Evolutionary conservation across 1,140 invertebrate species (phyloP).

Genomic region (Apis cerana): DNA sequence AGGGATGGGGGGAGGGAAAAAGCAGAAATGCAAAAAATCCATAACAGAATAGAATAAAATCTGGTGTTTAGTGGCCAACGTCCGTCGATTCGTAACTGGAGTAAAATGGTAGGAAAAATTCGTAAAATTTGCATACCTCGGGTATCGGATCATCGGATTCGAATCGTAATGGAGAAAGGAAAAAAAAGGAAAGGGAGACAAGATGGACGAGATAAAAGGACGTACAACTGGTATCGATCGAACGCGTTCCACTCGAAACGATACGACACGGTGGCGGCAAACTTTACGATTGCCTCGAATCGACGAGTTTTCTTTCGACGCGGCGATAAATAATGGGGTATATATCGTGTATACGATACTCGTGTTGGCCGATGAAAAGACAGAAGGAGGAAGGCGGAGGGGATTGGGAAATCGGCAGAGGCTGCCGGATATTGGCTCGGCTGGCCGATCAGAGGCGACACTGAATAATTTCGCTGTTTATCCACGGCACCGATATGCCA

Average conservation of each 20-base stretch:
- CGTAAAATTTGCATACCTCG: neutral
- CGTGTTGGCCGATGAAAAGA: neutral
- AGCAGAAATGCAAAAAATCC: neutral
- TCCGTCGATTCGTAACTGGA: neutral
- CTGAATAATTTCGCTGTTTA: conserved; percentile 51
- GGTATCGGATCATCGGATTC: neutral
- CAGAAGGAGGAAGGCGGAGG: neutral
- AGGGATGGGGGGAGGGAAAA: neutral
- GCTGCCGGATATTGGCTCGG: conserved; percentile 30
- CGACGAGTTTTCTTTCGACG: conserved; percentile 39
- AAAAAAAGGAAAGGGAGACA: neutral
- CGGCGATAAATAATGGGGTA: conserved; percentile 22
- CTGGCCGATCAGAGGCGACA: conserved; percentile 18
- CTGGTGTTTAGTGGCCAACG: neutral
- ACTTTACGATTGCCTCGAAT: conserved; percentile 37
- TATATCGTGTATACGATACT: neutral
- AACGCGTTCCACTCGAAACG: conserved; percentile 15
- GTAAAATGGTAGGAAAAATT: neutral
- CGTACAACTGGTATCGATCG: conserved; percentile 4
- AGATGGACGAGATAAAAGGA: neutral
- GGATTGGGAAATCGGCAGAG: neutral
- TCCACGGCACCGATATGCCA: conserved; percentile 24
- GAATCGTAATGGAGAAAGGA: neutral
- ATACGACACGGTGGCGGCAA: conserved; percentile 37
- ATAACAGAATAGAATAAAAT: no score